A percentile compares a stretch with the other conserved stretches of the same genome.
phyloP scores from a whole-genome alignment of 2,888 invertebrate species.

The Orthosia cruda region DNA sequence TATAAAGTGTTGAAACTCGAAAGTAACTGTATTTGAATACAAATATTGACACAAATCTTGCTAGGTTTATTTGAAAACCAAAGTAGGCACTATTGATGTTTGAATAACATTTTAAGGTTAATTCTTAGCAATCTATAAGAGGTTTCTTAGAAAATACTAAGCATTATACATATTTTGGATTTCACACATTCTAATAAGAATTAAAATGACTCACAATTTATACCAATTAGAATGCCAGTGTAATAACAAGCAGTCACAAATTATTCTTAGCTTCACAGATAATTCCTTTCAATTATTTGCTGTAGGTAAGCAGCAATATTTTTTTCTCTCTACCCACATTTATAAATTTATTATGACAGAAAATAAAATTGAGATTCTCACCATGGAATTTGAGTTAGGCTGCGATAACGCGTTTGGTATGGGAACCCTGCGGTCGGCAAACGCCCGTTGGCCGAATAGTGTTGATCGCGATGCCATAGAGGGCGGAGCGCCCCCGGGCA shows the following conservation, averaged over 20 bases:
- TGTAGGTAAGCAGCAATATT: constrained; percentile 7
- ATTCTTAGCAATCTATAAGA: constrained; percentile 13
- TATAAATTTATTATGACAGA: constrained; percentile 6
- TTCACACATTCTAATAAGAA: neutral
- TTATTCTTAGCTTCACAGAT: neutral
- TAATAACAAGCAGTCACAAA: neutral
- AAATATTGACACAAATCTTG: constrained; percentile 63
- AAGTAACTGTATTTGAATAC: constrained; percentile 47
- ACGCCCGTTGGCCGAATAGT: constrained; percentile 96
- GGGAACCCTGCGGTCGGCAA: constrained; percentile 95
- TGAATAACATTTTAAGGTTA: constrained; percentile 28
- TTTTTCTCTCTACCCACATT: constrained; percentile 34
- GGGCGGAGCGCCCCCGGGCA: constrained; percentile 90
- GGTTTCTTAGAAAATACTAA: neutral
- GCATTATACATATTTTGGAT: neutral
- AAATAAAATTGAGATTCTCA: constrained; percentile 69
- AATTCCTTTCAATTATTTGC: neutral
- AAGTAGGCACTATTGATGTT: constrained; percentile 48
- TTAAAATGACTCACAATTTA: constrained; percentile 9
- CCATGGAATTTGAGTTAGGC: constrained; percentile 91
- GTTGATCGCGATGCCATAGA: constrained; percentile 92
- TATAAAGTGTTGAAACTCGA: constrained; percentile 33
- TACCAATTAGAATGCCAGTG: neutral
- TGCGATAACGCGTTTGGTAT: constrained; percentile 92
- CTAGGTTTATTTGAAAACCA: constrained; percentile 59